These are phyloP conservation scores for Tipula unca DNA, from an alignment of 2,888 invertebrate species.

Conservation along the genomic window DNA sequence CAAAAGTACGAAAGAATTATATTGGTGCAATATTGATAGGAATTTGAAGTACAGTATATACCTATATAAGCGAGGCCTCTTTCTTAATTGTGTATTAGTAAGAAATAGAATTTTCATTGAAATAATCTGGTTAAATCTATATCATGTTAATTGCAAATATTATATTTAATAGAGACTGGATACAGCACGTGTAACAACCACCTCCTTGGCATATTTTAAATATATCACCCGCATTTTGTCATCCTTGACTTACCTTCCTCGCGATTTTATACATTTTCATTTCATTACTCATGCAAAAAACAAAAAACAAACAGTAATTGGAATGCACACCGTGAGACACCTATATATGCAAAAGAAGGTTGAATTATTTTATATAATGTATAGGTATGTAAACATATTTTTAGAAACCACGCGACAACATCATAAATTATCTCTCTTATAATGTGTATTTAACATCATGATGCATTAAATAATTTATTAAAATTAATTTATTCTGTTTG, in stretches of 20 bases:
- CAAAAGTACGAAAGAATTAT: too few species aligned
- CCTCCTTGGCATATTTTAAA: neutral
- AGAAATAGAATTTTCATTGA: too few species aligned
- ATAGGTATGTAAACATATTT: neutral
- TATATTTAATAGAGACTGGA: too few species aligned
- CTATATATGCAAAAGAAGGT: neutral
- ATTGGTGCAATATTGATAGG: too few species aligned
- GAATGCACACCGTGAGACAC: neutral
- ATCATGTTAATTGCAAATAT: too few species aligned
- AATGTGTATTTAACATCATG: neutral
- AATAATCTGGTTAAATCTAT: too few species aligned
- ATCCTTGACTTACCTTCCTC: neutral
- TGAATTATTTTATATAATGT: neutral
- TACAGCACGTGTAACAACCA: neutral
- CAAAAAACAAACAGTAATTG: too few species aligned
- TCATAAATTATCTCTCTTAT: neutral
- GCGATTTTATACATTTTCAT: neutral
- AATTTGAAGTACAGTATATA: too few species aligned
- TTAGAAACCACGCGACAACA: neutral
- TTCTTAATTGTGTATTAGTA: too few species aligned
- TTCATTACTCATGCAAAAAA: neutral
- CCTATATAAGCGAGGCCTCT: too few species aligned
- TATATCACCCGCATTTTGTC: neutral
- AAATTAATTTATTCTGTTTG: neutral
- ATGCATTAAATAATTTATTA: neutral